These are phyloP conservation scores for Limanda limanda DNA, from an alignment of 2,113 vertebrate genomes.

Conservation along the genomic window DNA sequence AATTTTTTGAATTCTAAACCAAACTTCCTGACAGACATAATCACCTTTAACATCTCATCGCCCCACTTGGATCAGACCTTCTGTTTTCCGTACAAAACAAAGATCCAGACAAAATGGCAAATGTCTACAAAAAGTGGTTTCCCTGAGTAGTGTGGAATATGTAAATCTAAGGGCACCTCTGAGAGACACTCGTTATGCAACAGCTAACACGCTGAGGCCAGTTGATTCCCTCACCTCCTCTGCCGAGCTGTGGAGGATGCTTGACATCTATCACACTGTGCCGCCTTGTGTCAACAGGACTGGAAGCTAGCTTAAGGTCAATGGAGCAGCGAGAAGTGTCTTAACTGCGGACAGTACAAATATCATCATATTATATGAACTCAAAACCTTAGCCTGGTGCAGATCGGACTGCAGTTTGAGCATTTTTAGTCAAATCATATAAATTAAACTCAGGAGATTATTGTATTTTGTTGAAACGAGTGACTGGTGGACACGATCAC, in stretches of 20 bases:
- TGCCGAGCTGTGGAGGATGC: constrained; percentile 33
- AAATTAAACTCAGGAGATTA: neutral
- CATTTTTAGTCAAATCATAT: too few relatives aligned
- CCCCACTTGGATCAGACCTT: too few relatives aligned
- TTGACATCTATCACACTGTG: constrained; percentile 12
- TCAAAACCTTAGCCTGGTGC: neutral
- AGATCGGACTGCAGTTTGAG: too few relatives aligned
- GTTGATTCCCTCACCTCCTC: constrained; percentile 1
- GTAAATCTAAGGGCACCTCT: constrained; percentile 2
- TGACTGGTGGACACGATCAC: constrained; percentile 20
- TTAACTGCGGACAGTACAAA: neutral
- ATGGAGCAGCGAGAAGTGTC: neutral
- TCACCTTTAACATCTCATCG: too few relatives aligned
- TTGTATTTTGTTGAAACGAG: neutral
- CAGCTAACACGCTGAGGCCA: constrained; percentile 7
- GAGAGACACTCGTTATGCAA: neutral
- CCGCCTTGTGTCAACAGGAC: constrained; percentile 22
- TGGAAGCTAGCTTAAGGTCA: neutral
- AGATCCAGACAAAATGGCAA: too few relatives aligned
- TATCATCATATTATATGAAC: neutral
- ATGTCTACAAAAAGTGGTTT: neutral
- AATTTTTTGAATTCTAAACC: too few relatives aligned
- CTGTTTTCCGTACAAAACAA: too few relatives aligned
- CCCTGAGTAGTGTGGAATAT: neutral
- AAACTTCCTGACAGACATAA: too few relatives aligned